Evolutionary conservation across 2,888 invertebrate species (phyloP), one percentile per base, ranked within the genome.

Genomic region (Cremastinae sp.): DNA sequence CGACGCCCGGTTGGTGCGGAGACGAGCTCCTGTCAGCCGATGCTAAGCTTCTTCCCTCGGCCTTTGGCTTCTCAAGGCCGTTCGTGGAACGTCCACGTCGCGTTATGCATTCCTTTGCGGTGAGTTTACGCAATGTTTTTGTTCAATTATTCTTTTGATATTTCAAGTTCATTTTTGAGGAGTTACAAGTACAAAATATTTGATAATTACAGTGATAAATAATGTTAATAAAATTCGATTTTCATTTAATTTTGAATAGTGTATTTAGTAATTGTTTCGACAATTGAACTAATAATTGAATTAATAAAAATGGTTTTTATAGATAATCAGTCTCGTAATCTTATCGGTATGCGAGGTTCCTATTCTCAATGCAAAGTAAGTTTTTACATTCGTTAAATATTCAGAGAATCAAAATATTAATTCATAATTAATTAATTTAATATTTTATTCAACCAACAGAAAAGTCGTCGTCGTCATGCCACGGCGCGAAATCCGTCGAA

Each of bases 391-490:
- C 1, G 12, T 28, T 14, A 10, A 39, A 37, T 20, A 12, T 7
- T 10, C 1, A 49, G 18, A 56, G n/a, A 22, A 22, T 9, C 18
- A 45, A n/a, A 62, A 8, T 18, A 47, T 18, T 16, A 2, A 49
- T 18, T 22, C 9, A 4, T 5, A 22, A 4, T 51, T 2, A 22
- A 64, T 41, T 9, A 37, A 9, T 14, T n/a, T 53, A n/a, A 12
- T 37, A 5, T n/a, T 37, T 35, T 37, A 16, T 5, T 62, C 14
- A 10, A 4, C 4, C 14, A 0, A 84, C 10, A 84, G 84, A 55
- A 86, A 83, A 53, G 78, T 87, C 18, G 78, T 87, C 1, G 64
- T 87, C 5, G 65, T 87, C 53, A 74, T 86, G 35, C 87, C 86
- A 2, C 82, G 81, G 5, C 28, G 5, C 28, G 84, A 85, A 20